Evolutionary conservation across 1,140 invertebrate genomes (phyloP).

Genomic region (Anastatus disparis): DNA sequence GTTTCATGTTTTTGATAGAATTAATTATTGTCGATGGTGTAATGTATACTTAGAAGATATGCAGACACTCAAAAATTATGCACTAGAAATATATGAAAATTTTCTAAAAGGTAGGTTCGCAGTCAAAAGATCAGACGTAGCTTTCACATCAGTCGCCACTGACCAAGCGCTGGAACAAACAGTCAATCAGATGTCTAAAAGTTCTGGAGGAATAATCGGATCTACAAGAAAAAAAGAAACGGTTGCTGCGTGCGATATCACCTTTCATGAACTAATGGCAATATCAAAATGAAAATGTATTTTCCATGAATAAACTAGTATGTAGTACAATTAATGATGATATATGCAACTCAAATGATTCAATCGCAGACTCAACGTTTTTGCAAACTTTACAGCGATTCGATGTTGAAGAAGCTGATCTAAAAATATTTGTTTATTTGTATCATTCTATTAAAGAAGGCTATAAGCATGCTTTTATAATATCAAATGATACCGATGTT

Average conservation of each 20-base stretch:
- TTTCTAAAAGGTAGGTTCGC: neutral
- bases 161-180: conserved; percentile 7
- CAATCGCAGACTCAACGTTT: no score
- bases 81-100: neutral
- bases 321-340: neutral
- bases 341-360: no score
- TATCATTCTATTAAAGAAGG: no score
- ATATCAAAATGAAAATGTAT: neutral
- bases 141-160: neutral
- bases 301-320: neutral
- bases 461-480: no score
- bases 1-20: no score
- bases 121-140: neutral
- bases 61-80: neutral
- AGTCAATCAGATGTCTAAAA: conserved; percentile 6
- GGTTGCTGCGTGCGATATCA: neutral
- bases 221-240: conserved; percentile 14
- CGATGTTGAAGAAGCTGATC: no score
- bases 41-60: conserved; percentile 29
- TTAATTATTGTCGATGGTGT: no score
- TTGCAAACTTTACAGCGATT: no score
- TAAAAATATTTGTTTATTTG: no score
- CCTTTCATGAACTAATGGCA: conserved; percentile 1
- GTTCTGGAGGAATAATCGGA: neutral
- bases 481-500: no score